Base-by-base conservation (phyloP, 2,888 invertebrate genomes). In the Dicranocentrus wangi region DNA sequence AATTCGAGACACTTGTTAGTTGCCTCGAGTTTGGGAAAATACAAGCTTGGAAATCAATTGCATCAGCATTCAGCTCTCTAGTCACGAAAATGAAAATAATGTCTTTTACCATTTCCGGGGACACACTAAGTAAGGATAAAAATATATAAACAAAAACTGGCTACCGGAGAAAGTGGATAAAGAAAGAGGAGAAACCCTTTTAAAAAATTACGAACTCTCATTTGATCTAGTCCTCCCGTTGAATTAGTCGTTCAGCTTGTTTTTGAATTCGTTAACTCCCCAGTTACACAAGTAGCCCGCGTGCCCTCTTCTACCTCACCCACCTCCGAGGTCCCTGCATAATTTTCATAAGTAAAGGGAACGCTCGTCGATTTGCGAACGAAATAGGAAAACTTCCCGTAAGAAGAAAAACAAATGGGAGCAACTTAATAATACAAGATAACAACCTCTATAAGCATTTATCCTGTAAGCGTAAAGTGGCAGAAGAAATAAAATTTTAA, bases 401-500 rank as follows among this genome's bases (percentile, higher is more conserved):
- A n/a, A 72, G 27, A 72, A 43, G 60, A 51, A 72, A 61, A 60
- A 72, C 60, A 72, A 72, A 61, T 28, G 61, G 28, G 32, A 27
- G 21, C 43, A 61, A 72, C 47, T 61, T 61, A 72, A 72, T 72
- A 72, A 72, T 72, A 61, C 47, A 72, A 72, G 60, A 72, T 72
- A 72, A 72, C 71, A 61, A 72, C 42, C 42, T 58, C 71, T 72
- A 61, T 72, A 72, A 72, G 71, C 58, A 72, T 72, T 72, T 72
- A 72, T 72, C 61, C 61, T 60, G 55, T 58, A 42, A 17, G 21
- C 25, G 21, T 61, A 72, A 70, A 61, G 60, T 60, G 71, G 71
- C 42, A 72, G 39, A 32, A 25, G 51, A 61, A 39, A 72, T 72
- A 47, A 61, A 61, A 72, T 72, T 72, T 72, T 72, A 61, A 72